Evolutionary conservation across 2,888 invertebrate species (phyloP), one percentile per base, ranked within the genome.

Genomic region (Coremacera marginata): DNA sequence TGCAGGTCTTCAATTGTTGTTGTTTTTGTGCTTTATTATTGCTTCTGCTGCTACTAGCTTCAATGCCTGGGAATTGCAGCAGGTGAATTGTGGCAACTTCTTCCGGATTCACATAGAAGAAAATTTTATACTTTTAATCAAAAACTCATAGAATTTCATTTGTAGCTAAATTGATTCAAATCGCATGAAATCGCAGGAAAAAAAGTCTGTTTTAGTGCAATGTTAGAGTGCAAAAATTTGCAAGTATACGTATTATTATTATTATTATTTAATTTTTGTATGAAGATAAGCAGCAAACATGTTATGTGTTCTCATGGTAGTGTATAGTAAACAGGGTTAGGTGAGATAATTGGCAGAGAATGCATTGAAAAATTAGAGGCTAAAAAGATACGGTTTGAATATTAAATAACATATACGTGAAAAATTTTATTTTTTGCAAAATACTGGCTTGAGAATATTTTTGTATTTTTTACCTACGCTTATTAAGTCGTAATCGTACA

Each of bases 1-100:
- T 31, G 63, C 8, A 31, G 31, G 34, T 63, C n/a, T 5, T 49
- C 9, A 9, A 71, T 31, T 37, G 37, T 19, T 19, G 57, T 31
- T 71, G 22, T 51, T 70, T 16, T 14, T 55, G 51, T 25, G 67
- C 14, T 51, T 31, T 22, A n/a, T 19, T 68, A 7, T 37, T 49
- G 44, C 22, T 22, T 1, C 16, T 51, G 14, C 55, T 70, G 52
- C 34, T 31, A 25, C 44, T 37, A 55, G 55, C 19, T 65, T 67
- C 4, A 68, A 8, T 63, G 63, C 63, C 63, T 63, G 63, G 63
- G 63, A 49, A 68, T 51, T 51, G 14, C 67, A 67, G 44, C 67
- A 70, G 52, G 55, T 27, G 52, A 31, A 70, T 52, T n/a, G 19
- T 52, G 31, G 34, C 65, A 16, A 34, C 44, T 14, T 55, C 19